Percentiles rank a stretch among this genome's conserved stretches.
These are phyloP conservation scores for Camponotus vicinus DNA, from an alignment of 1,140 invertebrate species.

Conservation along the genomic window DNA sequence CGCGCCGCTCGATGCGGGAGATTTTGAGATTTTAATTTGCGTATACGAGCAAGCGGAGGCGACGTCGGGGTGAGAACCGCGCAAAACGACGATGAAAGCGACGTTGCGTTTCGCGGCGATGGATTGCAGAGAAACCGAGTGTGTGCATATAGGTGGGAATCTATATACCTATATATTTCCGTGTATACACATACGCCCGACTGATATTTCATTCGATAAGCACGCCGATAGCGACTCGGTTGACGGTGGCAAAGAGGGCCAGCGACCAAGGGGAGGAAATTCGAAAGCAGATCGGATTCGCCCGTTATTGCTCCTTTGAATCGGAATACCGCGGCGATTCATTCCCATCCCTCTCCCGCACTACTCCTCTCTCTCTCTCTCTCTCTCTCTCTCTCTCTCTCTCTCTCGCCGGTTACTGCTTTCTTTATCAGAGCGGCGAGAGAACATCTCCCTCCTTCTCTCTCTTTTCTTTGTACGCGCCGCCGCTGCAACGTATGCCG, in stretches of 20 bases:
- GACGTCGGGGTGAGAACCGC: background rate
- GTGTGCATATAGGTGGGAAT: conserved; percentile 9
- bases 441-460: background rate
- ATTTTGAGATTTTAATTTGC: conserved; percentile 54
- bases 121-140: conserved; percentile 17
- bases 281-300: conserved; percentile 75
- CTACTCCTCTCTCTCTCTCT: background rate
- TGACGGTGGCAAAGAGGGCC: conserved; percentile 68
- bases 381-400: background rate
- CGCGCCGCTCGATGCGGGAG: background rate
- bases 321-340: conserved; percentile 75
- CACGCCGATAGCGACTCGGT: conserved; percentile 72
- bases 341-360: conserved; percentile 55
- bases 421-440: conserved; percentile 45
- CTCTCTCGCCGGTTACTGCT: conserved; percentile 5
- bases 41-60: background rate
- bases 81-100: conserved; percentile 25
- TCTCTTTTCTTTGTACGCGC: conserved; percentile 24
- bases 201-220: conserved; percentile 77
- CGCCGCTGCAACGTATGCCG: conserved; percentile 46
- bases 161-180: background rate
- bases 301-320: conserved; percentile 80
- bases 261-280: conserved; percentile 55
- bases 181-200: background rate
- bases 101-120: conserved; percentile 11